These are phyloP conservation scores for Oxyteleia sp. DNA, from an alignment of 2,888 invertebrate genomes.

Conservation along the genomic window DNA sequence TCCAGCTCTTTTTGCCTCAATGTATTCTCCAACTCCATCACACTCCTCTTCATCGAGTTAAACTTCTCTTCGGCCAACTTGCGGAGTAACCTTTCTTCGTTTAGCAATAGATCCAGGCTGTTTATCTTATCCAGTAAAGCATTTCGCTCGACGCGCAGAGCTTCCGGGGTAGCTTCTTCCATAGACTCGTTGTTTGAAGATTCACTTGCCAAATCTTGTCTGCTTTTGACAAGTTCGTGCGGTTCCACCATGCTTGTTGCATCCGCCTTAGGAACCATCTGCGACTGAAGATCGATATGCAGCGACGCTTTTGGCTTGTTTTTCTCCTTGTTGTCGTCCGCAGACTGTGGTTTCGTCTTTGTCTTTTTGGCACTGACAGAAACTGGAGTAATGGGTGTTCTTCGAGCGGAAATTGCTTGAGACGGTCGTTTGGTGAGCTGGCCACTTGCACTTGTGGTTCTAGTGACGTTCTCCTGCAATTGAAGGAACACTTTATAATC, in stretches of 20 bases:
- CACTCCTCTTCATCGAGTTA: constrained; percentile 75
- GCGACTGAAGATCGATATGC: constrained; percentile 82
- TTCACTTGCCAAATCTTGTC: constrained; percentile 20
- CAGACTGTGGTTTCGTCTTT: constrained; percentile 59
- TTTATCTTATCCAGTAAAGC: constrained; percentile 78
- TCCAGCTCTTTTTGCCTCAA: constrained; percentile 81
- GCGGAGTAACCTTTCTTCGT: constrained; percentile 81
- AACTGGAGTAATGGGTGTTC: constrained; percentile 47
- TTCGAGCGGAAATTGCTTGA: constrained; percentile 71
- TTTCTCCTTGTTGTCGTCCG: constrained; percentile 26
- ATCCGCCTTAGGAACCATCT: constrained; percentile 71
- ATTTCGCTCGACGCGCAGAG: constrained; percentile 77
- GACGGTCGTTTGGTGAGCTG: constrained; percentile 69
- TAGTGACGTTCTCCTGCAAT: constrained; percentile 35
- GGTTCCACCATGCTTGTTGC: constrained; percentile 11
- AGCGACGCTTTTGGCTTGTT: constrained; percentile 74
- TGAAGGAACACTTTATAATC: neutral
- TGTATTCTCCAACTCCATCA: constrained; percentile 79
- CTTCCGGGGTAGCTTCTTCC: constrained; percentile 61
- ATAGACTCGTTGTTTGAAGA: constrained; percentile 16
- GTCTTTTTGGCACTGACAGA: constrained; percentile 63
- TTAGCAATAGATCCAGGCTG: constrained; percentile 75
- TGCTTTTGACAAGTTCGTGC: constrained; percentile 8
- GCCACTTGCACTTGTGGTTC: constrained; percentile 76
- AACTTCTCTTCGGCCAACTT: constrained; percentile 82